These are phyloP conservation scores for Caenorhabditis parvicauda DNA, from an alignment of 2,888 invertebrate species.

Conservation along the genomic window DNA sequence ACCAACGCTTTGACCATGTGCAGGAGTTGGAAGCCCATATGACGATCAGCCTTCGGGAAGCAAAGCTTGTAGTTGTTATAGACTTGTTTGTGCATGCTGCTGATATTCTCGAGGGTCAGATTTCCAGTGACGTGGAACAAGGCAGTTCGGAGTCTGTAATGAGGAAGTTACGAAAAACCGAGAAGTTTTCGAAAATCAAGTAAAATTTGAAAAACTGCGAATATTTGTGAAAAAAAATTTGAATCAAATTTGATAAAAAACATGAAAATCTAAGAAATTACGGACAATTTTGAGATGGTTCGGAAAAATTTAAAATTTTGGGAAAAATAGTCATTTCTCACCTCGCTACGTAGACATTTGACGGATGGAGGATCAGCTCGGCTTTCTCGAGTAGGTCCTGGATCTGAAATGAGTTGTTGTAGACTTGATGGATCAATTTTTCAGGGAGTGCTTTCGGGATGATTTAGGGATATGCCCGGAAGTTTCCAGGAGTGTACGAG, in stretches of 20 bases:
- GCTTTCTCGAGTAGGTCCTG: slow-evolving; percentile 38
- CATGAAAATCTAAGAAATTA: too few species aligned
- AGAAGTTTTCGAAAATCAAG: too few species aligned
- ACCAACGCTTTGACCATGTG: slow-evolving; percentile 55
- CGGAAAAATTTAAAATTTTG: not conserved
- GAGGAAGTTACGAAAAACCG: too few species aligned
- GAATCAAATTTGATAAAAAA: too few species aligned
- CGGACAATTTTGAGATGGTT: too few species aligned
- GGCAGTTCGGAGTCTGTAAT: slow-evolving; percentile 48
- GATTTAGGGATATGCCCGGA: too few species aligned
- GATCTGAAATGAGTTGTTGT: slow-evolving; percentile 36
- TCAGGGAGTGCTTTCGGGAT: too few species aligned
- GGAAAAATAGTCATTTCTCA: not conserved
- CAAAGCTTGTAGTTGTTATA: slow-evolving; percentile 58
- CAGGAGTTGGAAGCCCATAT: slow-evolving; percentile 57
- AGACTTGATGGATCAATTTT: too few species aligned
- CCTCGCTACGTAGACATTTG: slow-evolving; percentile 53
- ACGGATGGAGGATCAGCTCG: slow-evolving; percentile 46
- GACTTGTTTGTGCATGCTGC: slow-evolving; percentile 50
- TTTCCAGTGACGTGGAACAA: slow-evolving; percentile 51
- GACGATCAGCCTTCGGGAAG: slow-evolving; percentile 59
- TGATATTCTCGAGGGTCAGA: slow-evolving; percentile 37
- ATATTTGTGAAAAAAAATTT: too few species aligned
- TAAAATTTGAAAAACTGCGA: too few species aligned
- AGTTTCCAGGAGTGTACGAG: not conserved